Base-by-base conservation (phyloP, 2,797 vertebrate genomes). In the Phylloscopus collybita region DNA sequence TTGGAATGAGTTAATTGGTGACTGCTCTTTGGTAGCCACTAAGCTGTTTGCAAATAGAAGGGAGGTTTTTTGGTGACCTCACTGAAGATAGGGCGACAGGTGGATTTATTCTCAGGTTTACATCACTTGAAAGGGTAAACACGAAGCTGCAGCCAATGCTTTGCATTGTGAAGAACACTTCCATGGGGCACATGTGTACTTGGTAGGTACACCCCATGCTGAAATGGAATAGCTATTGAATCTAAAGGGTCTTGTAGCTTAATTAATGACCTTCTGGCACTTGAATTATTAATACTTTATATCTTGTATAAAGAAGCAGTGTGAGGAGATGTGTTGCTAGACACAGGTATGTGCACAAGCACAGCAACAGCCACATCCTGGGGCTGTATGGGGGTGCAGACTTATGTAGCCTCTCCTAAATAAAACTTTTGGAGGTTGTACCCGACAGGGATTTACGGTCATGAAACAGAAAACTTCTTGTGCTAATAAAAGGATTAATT, bases 41-140 rank as follows among this genome's bases (percentile, higher is more conserved):
- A 93, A 98, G 94, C 93, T 97, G 93, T 98, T 98, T 97, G 97
- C 97, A 98, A 98, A 98, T 94, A 98, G 53, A 96, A 92, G 82
- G 90, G 90, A 96, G 85, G 53, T 70, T 76, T 93, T 97, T 97
- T 90, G 81, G 85, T 95, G 95, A 97, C 96, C 94, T 97, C 80
- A 84, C 3, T 75, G 93, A 96, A 97, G 97, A 96, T 85, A 95
- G 90, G 93, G 54, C 71, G 82, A 97, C 97, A 98, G 97, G 97
- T 98, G 97, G 97, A 96, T 96, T 97, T 95, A 94, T 97, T 97
- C 97, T 97, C 97, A 96, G 86, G 95, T 98, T 98, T 97, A 91
- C 91, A 80, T 57, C 85, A 40, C 74, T 80, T 76, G 66, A 92
- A 96, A 97, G 67, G 44, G 74, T 96, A 98, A 98, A 97, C 88